Conservation (phyloP, 53 echinoderm and acorn worm species). For the Antedon mediterranea region DNA sequence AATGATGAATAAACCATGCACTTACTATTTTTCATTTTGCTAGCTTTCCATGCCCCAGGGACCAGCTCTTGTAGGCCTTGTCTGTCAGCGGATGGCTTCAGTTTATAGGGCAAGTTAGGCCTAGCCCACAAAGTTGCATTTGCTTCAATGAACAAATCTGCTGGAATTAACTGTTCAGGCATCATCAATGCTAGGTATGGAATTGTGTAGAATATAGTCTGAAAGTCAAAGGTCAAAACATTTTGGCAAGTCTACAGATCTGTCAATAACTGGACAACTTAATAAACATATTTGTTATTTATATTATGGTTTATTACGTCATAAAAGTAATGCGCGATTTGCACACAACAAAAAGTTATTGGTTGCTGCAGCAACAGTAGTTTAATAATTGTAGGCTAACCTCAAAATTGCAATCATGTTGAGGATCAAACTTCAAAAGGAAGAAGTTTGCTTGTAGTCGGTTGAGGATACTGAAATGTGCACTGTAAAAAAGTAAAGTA, state of each 20-base stretch:
- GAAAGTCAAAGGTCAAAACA: background rate
- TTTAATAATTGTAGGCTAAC: slow-evolving; percentile 5
- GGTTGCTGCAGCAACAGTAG: too few relatives aligned
- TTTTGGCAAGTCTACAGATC: too few relatives aligned
- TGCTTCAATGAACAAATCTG: slow-evolving; percentile 38
- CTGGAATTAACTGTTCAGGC: slow-evolving; percentile 39
- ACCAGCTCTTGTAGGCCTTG: slow-evolving; percentile 16
- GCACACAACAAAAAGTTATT: too few relatives aligned
- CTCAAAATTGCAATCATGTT: slow-evolving; percentile 67
- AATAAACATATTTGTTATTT: too few relatives aligned
- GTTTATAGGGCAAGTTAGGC: background rate
- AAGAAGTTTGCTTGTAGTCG: slow-evolving; percentile 64
- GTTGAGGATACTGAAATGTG: slow-evolving; percentile 6
- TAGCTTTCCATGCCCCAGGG: slow-evolving; percentile 2
- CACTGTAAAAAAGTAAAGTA: slow-evolving; percentile 8
- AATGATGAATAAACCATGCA: background rate
- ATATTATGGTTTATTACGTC: too few relatives aligned
- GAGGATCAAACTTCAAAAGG: slow-evolving; percentile 49
- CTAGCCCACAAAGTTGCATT: slow-evolving; percentile 23
- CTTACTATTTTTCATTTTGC: background rate
- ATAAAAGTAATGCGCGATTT: too few relatives aligned
- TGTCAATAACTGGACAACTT: too few relatives aligned
- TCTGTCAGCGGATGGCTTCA: slow-evolving; percentile 32
- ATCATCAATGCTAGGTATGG: slow-evolving; percentile 47
- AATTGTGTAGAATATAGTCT: slow-evolving; percentile 71